Evolutionary conservation across 2,113 vertebrate genomes (phyloP), one percentile per base, ranked within the genome.

Genomic region (Alethe diademata): DNA sequence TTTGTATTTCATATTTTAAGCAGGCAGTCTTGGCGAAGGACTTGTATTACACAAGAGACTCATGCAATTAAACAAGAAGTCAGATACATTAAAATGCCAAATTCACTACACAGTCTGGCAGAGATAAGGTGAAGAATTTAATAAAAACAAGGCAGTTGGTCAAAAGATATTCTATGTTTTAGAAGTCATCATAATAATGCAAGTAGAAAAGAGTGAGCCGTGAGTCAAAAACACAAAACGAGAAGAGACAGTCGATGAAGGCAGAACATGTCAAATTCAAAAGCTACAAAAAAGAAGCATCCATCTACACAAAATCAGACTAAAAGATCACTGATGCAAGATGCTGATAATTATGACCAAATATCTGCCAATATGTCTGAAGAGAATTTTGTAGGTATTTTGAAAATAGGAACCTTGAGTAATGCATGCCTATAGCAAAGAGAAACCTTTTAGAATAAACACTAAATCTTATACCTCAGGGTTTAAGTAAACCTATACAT

Each of bases 21-120:
- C 47, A 89, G 45, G 14, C 42, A 75, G 38, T 56, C 56, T 79
- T 60, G 56, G 65, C 5, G 0, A 84, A 90, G 61, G 53, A 71
- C 35, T 53, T 51, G 15, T 12, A 86, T 70, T 69, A 67, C 43
- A 65, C 51, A 53, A 81, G 65, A 86, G 51, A 57, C 43, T 65
- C 7, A 6, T 31, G 40, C 61, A 74, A 92, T 78, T 94, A 95
- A 92, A 86, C 20, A 69, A 76, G 56, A 62, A 60, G 53, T 83
- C 43, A 89, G 84, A 91, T 13, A 74, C 6, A 57, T 54, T 92
- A 83, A 94, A 94, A 91, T 70, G 76, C 43, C 71, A 96, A 86
- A 91, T 79, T 76, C 65, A 38, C 51, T 82, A 35, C 23, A n/a
- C 3, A 75, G 38, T 56, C 65, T 78, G 64, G 71, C 56, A 76